These are phyloP conservation scores for Micromussa lordhowensis DNA, from an alignment of 92 coral and sea anemone species.

Conservation along the genomic window DNA sequence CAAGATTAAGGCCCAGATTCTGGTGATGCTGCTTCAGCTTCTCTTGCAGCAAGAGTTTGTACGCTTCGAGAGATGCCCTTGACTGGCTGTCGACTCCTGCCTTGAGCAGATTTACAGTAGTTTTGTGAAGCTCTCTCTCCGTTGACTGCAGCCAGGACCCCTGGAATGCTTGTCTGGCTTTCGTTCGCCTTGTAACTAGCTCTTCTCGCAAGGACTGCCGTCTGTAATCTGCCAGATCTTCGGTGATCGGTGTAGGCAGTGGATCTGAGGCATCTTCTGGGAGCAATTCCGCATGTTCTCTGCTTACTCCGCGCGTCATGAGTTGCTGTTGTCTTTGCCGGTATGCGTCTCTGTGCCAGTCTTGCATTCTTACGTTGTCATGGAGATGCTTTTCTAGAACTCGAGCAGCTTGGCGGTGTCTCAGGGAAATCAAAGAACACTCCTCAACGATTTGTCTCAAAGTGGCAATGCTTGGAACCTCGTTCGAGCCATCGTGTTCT, in stretches of 20 bases:
- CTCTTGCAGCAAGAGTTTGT: too few species aligned
- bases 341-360: too few species aligned
- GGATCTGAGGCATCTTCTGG: not conserved
- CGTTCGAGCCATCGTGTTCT: not conserved
- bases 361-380: not conserved
- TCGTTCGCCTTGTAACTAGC: not conserved
- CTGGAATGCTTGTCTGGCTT: not conserved
- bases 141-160: not conserved
- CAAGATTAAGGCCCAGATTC: too few species aligned
- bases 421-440: not conserved
- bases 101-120: not conserved
- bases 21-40: too few species aligned
- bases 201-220: not conserved
- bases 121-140: not conserved
- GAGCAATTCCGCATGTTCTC: not conserved
- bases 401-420: not conserved
- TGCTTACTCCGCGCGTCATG: not conserved
- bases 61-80: not conserved
- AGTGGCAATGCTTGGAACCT: not conserved
- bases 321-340: not conserved
- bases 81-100: not conserved
- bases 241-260: not conserved
- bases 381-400: not conserved
- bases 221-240: not conserved
- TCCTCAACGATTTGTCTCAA: not conserved